A percentile compares a stretch with the other conserved stretches of the same genome.
Evolutionary conservation across 64 coral and sea anemone genomes (phyloP).

Genomic region (Stylophora pistillata): DNA sequence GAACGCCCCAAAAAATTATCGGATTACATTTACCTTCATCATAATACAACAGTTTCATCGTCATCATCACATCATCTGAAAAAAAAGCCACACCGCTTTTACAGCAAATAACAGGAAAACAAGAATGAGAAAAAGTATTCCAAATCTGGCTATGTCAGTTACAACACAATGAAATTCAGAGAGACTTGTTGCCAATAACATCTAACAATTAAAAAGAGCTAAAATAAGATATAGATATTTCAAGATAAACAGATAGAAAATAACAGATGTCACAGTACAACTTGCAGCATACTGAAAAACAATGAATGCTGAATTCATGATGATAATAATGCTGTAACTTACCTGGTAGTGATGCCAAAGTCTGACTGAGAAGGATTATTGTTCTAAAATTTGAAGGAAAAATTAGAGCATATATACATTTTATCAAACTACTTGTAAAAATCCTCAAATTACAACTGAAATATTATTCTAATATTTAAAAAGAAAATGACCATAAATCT

Average conservation of each 20-base stretch:
- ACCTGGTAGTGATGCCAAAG: conserved; percentile 96
- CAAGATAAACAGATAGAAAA: too few species aligned
- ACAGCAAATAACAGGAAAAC: not conserved
- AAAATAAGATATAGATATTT: too few species aligned
- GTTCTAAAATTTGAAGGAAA: conserved; percentile 54
- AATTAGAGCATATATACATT: not conserved
- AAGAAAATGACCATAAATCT: too few species aligned
- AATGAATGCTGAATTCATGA: too few species aligned
- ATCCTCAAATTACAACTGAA: too few species aligned
- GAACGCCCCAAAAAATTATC: not conserved
- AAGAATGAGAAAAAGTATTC: too few species aligned
- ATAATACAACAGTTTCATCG: conserved; percentile 95
- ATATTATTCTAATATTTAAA: too few species aligned
- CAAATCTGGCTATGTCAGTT: too few species aligned
- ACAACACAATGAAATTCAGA: too few species aligned
- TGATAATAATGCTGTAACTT: not conserved
- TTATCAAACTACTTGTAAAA: not conserved
- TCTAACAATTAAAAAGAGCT: too few species aligned
- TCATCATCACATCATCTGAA: conserved; percentile 99
- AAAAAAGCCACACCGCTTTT: not conserved
- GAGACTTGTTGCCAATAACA: too few species aligned
- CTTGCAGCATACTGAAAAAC: not conserved
- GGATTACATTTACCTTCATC: conserved; percentile 74
- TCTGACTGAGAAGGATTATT: conserved; percentile 94
- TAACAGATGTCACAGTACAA: not conserved